Conservation (phyloP, 2,113 vertebrate genomes). For the Atherinomorus stipes region DNA sequence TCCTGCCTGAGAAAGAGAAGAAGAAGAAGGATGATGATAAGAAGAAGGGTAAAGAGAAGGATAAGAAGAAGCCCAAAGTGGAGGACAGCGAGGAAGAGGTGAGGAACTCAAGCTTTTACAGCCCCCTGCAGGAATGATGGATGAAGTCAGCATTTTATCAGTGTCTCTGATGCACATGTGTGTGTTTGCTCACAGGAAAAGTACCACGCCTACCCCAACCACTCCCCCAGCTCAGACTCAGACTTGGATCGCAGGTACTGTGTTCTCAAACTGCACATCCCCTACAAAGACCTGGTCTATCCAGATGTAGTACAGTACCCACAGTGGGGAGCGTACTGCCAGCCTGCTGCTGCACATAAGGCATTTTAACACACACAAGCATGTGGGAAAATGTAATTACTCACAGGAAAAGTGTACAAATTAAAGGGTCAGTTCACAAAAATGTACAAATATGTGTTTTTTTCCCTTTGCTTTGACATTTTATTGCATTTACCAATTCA, state of each 20-base stretch:
- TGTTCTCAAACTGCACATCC: conserved; percentile 84
- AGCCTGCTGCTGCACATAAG: conserved; percentile 58
- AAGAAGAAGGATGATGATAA: conserved; percentile 90
- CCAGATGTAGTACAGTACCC: conserved; percentile 66
- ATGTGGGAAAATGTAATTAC: background rate
- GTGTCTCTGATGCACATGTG: conserved; percentile 3
- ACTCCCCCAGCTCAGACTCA: conserved; percentile 86
- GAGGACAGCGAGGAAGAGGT: conserved; percentile 81
- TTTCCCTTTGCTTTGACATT: background rate
- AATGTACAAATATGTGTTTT: background rate
- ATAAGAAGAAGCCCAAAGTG: conserved; percentile 73
- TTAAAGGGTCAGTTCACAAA: conserved; percentile 23
- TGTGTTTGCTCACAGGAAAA: conserved; percentile 83
- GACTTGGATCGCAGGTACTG: conserved; percentile 94
- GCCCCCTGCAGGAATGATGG: conserved; percentile 64
- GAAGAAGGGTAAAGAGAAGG: conserved; percentile 76
- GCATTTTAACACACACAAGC: conserved; percentile 26
- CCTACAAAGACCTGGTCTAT: conserved; percentile 80
- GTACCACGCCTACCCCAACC: conserved; percentile 87
- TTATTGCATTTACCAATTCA: too few species aligned
- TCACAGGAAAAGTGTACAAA: background rate
- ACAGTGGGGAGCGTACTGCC: conserved; percentile 79
- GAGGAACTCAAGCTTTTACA: conserved; percentile 63
- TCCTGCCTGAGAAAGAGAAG: conserved; percentile 94
- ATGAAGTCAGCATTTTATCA: background rate